Evolutionary conservation across 2,113 vertebrate species (phyloP), one percentile per base, ranked within the genome.

Genomic region (Vidua chalybeata): DNA sequence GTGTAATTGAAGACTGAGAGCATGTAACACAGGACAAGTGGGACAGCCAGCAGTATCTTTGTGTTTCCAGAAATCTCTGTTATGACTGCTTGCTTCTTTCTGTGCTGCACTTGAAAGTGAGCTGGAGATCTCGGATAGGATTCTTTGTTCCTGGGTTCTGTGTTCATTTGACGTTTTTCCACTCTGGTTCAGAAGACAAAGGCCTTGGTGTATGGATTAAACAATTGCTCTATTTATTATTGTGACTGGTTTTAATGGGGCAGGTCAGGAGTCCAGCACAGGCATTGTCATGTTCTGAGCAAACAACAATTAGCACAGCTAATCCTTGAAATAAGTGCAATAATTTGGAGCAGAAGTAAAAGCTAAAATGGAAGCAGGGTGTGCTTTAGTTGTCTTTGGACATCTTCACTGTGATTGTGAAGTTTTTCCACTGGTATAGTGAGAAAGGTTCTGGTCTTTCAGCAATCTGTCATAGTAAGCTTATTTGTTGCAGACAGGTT

Each of bases 131-230:
- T 78, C 78, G 93, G 92, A 87, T 84, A 89, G 93, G 66, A 69
- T 77, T 94, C 95, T 87, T 97, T 97, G 95, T 96, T 85, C 74
- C 73, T 67, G 92, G 73, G 76, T 88, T 92, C 87, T 66, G 77
- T 77, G 88, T 94, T 93, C 91, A 62, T 88, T 67, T 92, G 90
- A 94, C 28, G 35, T 88, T 94, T 95, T 96, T 89, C 95, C 84
- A 80, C 81, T 91, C 91, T 90, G 79, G 45, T 79, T 93, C 59
- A 77, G 51, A 96, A 96, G 89, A 97, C 97, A 97, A 94, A 97
- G 93, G 84, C 80, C 49, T 80, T 59, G 72, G 63, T 97, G 89
- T 97, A 49, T 49, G 59, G 82, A 63, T 74, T 48, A 74, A 83
- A 94, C 95, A 97, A 61, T 78, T 67, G 76, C 80, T 93, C 91